These are phyloP conservation scores for Homarus americanus DNA, from an alignment of 1,140 invertebrate species.

Conservation along the genomic window DNA sequence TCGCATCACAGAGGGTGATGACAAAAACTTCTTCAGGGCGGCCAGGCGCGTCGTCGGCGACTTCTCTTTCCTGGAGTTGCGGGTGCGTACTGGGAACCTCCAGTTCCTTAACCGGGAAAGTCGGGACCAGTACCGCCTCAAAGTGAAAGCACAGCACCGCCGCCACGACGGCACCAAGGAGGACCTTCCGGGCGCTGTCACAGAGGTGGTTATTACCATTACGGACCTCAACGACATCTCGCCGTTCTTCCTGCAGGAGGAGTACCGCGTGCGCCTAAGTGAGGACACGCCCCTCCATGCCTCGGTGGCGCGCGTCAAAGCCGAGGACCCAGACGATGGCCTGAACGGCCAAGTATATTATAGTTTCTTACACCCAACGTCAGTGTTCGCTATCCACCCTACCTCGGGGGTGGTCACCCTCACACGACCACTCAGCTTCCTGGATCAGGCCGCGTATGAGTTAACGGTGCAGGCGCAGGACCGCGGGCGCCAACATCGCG, in stretches of 20 bases:
- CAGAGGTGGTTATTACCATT: slow-evolving; percentile 88
- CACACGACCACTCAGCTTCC: slow-evolving; percentile 86
- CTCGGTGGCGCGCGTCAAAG: slow-evolving; percentile 81
- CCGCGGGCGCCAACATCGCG: slow-evolving; percentile 81
- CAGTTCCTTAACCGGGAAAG: slow-evolving; percentile 94
- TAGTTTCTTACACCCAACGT: slow-evolving; percentile 89
- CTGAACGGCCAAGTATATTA: slow-evolving; percentile 98
- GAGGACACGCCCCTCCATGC: slow-evolving; percentile 92
- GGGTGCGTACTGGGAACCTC: slow-evolving; percentile 90
- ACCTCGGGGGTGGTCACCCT: slow-evolving; percentile 92
- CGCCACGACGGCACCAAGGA: slow-evolving; percentile 61
- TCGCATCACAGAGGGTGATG: slow-evolving; percentile 90
- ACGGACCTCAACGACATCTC: slow-evolving; percentile 94
- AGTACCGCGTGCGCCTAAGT: slow-evolving; percentile 91
- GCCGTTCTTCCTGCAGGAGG: slow-evolving; percentile 92
- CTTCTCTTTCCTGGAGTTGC: slow-evolving; percentile 93
- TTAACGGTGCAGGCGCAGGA: slow-evolving; percentile 90
- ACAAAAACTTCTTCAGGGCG: slow-evolving; percentile 94
- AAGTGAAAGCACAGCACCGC: slow-evolving; percentile 86
- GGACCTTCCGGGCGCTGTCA: slow-evolving; percentile 80
- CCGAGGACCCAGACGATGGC: slow-evolving; percentile 96
- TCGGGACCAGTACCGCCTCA: slow-evolving; percentile 88
- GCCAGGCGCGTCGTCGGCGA: slow-evolving; percentile 92
- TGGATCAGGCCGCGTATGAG: slow-evolving; percentile 85
- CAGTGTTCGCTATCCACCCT: slow-evolving; percentile 94